Conservation (phyloP, 1,140 invertebrate genomes). For the Neuroterus valhalla region DNA sequence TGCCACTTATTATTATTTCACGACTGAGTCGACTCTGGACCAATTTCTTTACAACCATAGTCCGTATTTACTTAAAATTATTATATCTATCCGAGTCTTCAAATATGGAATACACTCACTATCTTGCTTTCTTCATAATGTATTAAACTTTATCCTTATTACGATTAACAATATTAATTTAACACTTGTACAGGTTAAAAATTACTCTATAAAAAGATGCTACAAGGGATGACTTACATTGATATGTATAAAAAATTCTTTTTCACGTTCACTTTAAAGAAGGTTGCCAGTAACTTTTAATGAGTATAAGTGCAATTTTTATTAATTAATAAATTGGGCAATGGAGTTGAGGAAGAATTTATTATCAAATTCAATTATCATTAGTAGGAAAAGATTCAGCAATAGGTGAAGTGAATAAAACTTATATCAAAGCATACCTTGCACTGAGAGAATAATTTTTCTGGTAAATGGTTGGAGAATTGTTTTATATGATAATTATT, state of each 20-base stretch:
- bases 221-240: conserved; percentile 13
- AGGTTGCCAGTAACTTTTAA: not conserved
- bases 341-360: no score
- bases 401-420: no score
- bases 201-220: conserved; percentile 25
- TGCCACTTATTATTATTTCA: not conserved
- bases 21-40: not conserved
- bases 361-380: no score
- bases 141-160: conserved; percentile 19
- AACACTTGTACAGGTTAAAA: conserved; percentile 26
- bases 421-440: no score
- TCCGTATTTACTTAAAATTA: not conserved
- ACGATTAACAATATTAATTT: conserved; percentile 26
- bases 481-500: no score
- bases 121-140: conserved; percentile 2
- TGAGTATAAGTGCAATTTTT: not conserved
- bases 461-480: no score
- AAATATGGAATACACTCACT: conserved; percentile 35
- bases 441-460: no score
- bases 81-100: conserved; percentile 30
- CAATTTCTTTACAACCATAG: conserved; percentile 9
- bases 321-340: not conserved
- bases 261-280: not conserved
- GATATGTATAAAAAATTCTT: conserved; percentile 28
- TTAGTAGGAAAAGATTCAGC: no score